These are phyloP conservation scores for Motacilla tschutschensis DNA, from an alignment of 2,113 vertebrate genomes.

Conservation along the genomic window DNA sequence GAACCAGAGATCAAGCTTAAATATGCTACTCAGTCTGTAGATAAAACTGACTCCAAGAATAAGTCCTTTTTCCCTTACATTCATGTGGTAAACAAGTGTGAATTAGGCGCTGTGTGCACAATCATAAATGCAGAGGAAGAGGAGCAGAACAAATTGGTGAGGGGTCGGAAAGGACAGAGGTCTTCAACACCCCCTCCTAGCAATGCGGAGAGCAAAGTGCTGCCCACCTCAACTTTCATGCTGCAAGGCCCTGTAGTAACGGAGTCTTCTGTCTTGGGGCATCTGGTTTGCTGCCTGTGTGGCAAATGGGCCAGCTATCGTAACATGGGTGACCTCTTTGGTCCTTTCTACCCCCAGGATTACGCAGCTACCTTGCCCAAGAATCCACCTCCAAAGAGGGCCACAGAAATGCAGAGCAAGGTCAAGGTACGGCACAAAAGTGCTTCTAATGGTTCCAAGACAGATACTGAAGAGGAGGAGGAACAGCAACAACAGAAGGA, in stretches of 20 bases:
- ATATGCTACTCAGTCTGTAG: conserved; percentile 74
- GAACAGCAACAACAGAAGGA: conserved; percentile 79
- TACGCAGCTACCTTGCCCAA: conserved; percentile 92
- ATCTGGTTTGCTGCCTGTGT: conserved; percentile 93
- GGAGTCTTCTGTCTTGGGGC: conserved; percentile 87
- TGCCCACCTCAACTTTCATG: conserved; percentile 89
- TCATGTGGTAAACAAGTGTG: conserved; percentile 92
- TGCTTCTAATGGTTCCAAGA: conserved; percentile 76
- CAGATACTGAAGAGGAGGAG: conserved; percentile 77
- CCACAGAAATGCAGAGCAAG: conserved; percentile 74
- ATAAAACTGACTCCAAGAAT: conserved; percentile 80
- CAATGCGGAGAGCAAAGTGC: conserved; percentile 82
- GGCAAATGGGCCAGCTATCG: conserved; percentile 98
- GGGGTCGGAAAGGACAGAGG: conserved; percentile 75
- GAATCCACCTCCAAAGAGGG: conserved; percentile 87
- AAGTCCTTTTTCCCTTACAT: conserved; percentile 93
- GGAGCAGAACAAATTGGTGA: conserved; percentile 80
- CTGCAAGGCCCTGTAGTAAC: conserved; percentile 90
- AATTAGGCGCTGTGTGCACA: conserved; percentile 91
- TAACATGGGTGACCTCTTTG: conserved; percentile 96
- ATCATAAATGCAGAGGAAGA: conserved; percentile 96
- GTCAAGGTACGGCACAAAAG: conserved; percentile 84
- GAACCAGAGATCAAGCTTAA: conserved; percentile 83
- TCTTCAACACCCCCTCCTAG: conserved; percentile 78
- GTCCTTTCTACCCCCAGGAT: conserved; percentile 96